Evolutionary conservation across 2,797 vertebrate genomes (phyloP).

Genomic region (Nyctalus aviator): DNA sequence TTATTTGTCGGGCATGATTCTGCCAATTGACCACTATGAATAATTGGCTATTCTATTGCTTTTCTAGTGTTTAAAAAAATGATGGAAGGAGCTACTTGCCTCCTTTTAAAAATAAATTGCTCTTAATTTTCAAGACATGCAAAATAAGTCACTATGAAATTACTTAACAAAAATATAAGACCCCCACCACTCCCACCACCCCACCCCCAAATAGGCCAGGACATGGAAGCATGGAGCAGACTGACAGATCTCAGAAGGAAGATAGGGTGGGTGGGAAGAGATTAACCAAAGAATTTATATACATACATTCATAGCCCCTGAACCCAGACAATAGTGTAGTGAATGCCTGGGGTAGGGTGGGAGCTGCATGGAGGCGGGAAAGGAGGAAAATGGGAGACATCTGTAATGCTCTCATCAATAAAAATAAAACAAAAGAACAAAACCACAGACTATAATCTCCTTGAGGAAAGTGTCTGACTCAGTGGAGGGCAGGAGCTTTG

Average conservation of each 20-base stretch:
- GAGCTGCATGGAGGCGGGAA: no score
- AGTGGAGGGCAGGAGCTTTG: background rate
- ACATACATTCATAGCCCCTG: background rate
- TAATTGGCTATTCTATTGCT: background rate
- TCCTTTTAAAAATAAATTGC: background rate
- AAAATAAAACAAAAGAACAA: background rate
- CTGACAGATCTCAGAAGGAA: background rate
- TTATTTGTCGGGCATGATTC: background rate
- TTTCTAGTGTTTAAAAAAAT: conserved; percentile 12
- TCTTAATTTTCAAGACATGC: conserved; percentile 31
- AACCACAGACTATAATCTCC: background rate
- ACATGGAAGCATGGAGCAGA: background rate
- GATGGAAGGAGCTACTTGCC: background rate
- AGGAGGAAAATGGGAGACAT: background rate
- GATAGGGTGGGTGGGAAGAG: background rate
- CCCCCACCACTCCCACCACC: no score
- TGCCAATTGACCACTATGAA: background rate
- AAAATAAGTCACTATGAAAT: conserved; percentile 26
- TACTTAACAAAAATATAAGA: background rate
- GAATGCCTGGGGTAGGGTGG: background rate
- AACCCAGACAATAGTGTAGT: background rate
- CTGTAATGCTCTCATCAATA: background rate
- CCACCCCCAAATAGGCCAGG: background rate
- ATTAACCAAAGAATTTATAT: background rate
- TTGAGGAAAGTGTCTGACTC: background rate